A percentile compares a stretch with the other conserved stretches of the same genome.
phyloP scores from a whole-genome alignment of 2,888 invertebrate species.

The Allolobophora icterica region DNA sequence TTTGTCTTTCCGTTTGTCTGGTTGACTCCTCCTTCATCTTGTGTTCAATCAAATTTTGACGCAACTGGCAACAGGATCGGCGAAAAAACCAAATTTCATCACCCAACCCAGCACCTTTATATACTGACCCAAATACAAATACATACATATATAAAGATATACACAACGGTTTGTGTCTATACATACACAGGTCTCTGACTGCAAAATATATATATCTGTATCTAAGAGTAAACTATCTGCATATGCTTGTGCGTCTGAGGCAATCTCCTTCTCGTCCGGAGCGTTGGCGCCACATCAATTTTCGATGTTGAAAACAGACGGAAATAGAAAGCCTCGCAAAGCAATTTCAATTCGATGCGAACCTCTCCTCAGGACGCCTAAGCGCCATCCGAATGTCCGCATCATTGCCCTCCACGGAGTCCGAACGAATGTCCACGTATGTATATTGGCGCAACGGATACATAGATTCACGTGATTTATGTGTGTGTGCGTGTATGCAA shows the following conservation, averaged over 20 bases:
- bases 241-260: not conserved
- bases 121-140: too few relatives aligned
- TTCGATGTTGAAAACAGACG: conserved; percentile 17
- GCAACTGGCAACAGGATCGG: too few relatives aligned
- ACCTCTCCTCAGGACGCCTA: not conserved
- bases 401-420: not conserved
- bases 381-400: not conserved
- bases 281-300: not conserved
- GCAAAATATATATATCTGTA: not conserved
- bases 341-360: conserved; percentile 3
- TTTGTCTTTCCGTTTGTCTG: not conserved
- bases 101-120: too few relatives aligned
- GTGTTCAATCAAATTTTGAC: too few relatives aligned
- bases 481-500: not conserved
- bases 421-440: conserved; percentile 3
- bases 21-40: not conserved
- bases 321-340: not conserved
- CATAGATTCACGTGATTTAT: not conserved
- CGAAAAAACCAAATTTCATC: too few relatives aligned
- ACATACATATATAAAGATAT: too few relatives aligned
- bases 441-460: not conserved
- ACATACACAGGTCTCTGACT: too few relatives aligned
- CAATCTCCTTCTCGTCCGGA: not conserved
- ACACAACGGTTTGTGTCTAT: too few relatives aligned
- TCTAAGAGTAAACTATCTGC: not conserved